Base-by-base conservation (phyloP, 2,888 invertebrate species). In the Morpho helenor region DNA sequence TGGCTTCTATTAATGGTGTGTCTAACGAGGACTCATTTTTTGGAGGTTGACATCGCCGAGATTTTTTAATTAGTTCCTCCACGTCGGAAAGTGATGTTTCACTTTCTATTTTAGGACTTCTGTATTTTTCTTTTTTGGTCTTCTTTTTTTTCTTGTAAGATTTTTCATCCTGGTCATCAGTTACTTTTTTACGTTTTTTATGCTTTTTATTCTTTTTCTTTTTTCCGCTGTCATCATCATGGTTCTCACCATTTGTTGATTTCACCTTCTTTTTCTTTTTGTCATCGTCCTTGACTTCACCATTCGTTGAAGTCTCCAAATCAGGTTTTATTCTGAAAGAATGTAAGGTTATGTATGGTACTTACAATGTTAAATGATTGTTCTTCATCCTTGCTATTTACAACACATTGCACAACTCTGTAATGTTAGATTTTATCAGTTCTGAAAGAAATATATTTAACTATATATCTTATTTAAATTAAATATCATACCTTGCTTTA, bases 121-220 rank as follows among this genome's bases (percentile, higher is more conserved):
- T 92, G 76, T 72, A 88, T 90, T 70, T 93, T 80, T 79, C 94
- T 91, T 81, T 94, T 91, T 82, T 87, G 0, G 74, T 64, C 66
- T 84, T 87, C 69, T 80, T 86, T 73, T 92, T 93, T 74, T 94
- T 94, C 70, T 93, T 94, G 52, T 82, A 72, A 49, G 77, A 83
- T 63, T 86, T 87, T 59, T 84, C 85, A 42, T 91, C 91, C n/a
- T 82, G 76, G 61, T 92, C 93, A 23, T 91, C 91, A 2, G 76
- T 69, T 66, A 92, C 93, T 68, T 93, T 92, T 74, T 94, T 95
- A 68, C 93, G 93, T 80, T 95, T 96, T 76, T 94, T 94, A 69
- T 94, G 91, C 66, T 93, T 93, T 68, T 92, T 93, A 45, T 75
- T 77, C 64, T 92, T 93, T 70, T 92, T 93, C 66, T 84, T 91